These are phyloP conservation scores for Cryptoblepharus egeriae DNA, from an alignment of 2,797 vertebrate species.

Conservation along the genomic window DNA sequence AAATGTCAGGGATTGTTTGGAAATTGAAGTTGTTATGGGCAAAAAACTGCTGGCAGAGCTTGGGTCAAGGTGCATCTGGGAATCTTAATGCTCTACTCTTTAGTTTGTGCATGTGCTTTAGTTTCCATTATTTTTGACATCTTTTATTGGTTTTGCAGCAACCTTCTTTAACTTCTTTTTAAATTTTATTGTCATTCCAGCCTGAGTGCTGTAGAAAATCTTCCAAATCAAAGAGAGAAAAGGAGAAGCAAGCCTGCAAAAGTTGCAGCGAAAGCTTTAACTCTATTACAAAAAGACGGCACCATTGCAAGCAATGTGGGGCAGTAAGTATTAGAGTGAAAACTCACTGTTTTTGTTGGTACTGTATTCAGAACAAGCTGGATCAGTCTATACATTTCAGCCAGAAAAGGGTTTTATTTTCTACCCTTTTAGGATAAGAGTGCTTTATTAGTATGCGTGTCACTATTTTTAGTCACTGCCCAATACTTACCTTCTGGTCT, in stretches of 20 bases:
- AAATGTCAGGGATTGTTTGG: neutral
- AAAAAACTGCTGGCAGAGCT: too few relatives aligned
- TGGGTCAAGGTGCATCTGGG: neutral
- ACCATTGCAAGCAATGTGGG: constrained; percentile 94
- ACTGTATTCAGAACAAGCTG: neutral
- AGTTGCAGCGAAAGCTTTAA: constrained; percentile 93
- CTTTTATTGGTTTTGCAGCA: neutral
- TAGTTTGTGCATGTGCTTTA: neutral
- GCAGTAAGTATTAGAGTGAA: constrained; percentile 80
- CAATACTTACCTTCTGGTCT: neutral
- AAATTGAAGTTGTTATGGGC: neutral
- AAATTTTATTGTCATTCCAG: constrained; percentile 67
- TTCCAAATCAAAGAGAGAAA: constrained; percentile 88
- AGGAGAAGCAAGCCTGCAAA: constrained; percentile 93
- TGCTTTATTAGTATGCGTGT: neutral
- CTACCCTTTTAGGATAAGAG: neutral
- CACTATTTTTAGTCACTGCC: neutral
- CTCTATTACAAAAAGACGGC: constrained; percentile 93
- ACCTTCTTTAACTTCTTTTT: neutral
- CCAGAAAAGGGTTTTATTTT: neutral
- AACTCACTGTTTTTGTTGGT: neutral
- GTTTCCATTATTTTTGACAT: neutral
- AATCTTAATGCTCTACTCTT: neutral
- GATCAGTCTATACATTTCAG: neutral
- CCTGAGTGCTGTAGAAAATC: constrained; percentile 82